Base-by-base conservation (phyloP, 2,888 invertebrate species). In the Unio delphinus region DNA sequence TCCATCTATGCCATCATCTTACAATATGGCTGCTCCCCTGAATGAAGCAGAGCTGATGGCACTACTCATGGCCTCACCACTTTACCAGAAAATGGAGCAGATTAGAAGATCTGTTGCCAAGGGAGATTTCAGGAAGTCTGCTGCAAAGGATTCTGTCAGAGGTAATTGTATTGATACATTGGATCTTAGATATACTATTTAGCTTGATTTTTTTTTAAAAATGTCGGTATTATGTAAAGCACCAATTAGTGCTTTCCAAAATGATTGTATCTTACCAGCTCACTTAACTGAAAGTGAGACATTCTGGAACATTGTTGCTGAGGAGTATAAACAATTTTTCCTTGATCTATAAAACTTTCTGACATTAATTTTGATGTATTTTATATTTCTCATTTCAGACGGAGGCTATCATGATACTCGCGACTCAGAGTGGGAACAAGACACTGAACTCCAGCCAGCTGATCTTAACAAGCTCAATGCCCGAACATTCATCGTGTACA, bases 51-150 rank as follows among this genome's bases (percentile, higher is more conserved):
- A 89, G 63, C 76, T 89, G 17, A 84, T 87, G 58, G 80, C 84
- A 11, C 72, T 89, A 57, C 79, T 89, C 58, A 86, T 88, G 87
- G 86, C 87, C 2, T 88, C 88, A 5, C 89, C 89, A 6, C 79
- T 89, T 65, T 89, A 89, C 73, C 84, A 88, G 80, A 89, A 89
- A 74, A 76, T 89, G 75, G 89, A 89, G 70, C 78, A 81, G 64
- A 85, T 89, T 72, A 88, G 87, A 75, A 83, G 81, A 61, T 72
- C 80, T 55, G 79, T 89, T 18, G 82, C 83, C 55, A 80, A 78
- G 54, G 87, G 87, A 28, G 81, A 75, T 28, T 45, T 45, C 45
- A 45, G 45, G 45, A 45, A 45, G 45, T 15, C 45, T 11, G 3
- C 45, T 15, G 45, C 45, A 45, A 45, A 45, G 45, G 45, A 45